Conservation (phyloP, 2,888 invertebrate genomes). For the Drosophila melanosoma region DNA sequence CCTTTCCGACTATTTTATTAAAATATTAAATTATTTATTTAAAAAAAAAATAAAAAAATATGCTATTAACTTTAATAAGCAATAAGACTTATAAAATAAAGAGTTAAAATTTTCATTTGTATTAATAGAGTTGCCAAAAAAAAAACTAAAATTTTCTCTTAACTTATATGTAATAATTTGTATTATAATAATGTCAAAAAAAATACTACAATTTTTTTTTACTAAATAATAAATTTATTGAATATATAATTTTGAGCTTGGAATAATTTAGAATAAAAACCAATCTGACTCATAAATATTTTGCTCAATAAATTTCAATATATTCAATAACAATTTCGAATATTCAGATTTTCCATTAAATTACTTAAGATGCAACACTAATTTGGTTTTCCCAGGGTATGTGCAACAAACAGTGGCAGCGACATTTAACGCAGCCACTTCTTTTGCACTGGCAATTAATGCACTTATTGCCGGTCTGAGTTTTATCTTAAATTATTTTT, state of each 20-base stretch:
- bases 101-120: neutral
- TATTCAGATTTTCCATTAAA: neutral
- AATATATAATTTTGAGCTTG: neutral
- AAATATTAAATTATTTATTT: neutral
- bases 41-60: neutral
- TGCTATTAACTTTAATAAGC: neutral
- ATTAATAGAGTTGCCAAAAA: neutral
- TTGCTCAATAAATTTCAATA: neutral
- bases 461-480: conserved; percentile 67
- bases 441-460: conserved; percentile 62
- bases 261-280: neutral
- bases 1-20: neutral
- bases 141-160: rapidly evolving
- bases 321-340: neutral
- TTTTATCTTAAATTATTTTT: conserved; percentile 67
- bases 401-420: neutral
- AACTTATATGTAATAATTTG: too few species aligned
- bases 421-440: conserved; percentile 8
- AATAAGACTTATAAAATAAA: too few species aligned
- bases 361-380: neutral
- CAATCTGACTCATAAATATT: neutral
- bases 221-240: too few species aligned
- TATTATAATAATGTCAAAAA: too few species aligned
- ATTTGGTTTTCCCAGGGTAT: conserved; percentile 14
- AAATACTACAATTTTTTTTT: too few species aligned